These are phyloP conservation scores for Eurystomus gularis DNA, from an alignment of 2,113 vertebrate species.

Conservation along the genomic window DNA sequence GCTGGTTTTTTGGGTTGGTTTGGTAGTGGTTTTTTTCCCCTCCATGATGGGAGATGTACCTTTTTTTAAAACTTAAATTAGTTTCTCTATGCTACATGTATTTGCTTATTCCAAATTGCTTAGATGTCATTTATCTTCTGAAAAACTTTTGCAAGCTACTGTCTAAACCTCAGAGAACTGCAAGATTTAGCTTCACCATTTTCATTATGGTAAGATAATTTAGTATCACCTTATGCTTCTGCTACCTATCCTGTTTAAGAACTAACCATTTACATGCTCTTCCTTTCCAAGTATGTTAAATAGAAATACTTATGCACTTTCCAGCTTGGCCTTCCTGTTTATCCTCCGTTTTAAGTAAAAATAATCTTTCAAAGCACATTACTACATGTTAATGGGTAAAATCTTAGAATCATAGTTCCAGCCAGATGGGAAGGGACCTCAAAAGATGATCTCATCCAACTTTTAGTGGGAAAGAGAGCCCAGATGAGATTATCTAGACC, in stretches of 20 bases:
- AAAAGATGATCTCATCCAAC: not conserved
- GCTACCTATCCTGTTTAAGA: not conserved
- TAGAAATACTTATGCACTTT: not conserved
- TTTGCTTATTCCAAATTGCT: not conserved
- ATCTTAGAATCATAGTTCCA: not conserved
- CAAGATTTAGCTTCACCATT: not conserved
- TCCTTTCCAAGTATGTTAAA: not conserved
- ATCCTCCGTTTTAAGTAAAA: not conserved
- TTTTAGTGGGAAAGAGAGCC: not conserved
- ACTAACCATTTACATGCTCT: not conserved
- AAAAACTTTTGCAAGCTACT: not conserved
- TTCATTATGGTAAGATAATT: not conserved
- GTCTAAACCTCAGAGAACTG: not conserved
- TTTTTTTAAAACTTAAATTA: not conserved
- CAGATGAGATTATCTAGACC: not conserved
- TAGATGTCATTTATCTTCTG: not conserved
- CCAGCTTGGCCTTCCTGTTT: not conserved
- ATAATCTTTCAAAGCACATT: not conserved
- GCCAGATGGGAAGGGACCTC: not conserved
- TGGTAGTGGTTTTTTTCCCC: rapidly evolving
- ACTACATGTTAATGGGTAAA: not conserved
- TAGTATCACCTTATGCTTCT: not conserved
- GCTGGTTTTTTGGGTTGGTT: not conserved
- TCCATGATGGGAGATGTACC: not conserved
- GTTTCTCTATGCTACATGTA: not conserved